phyloP scores from a whole-genome alignment of 2,888 invertebrate genomes.

The Drosophila robusta region DNA sequence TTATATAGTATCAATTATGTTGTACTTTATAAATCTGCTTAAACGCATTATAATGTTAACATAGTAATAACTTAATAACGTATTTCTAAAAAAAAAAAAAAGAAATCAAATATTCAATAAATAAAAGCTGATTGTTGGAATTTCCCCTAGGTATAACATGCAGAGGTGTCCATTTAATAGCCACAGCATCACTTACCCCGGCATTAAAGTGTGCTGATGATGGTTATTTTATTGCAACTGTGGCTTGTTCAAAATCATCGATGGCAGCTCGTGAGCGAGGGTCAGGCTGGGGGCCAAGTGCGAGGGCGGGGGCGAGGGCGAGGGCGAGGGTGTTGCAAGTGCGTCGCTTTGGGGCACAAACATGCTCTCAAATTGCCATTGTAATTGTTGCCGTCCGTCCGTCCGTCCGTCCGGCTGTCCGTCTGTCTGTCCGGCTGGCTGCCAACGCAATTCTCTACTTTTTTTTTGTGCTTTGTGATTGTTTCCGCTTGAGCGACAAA shows the following conservation, averaged over 20 bases:
- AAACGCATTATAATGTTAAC: too few species aligned
- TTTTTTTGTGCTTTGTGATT: conserved; percentile 53
- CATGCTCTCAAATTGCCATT: conserved; percentile 26
- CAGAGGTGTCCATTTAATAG: neutral
- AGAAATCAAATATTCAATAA: neutral
- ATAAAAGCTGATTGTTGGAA: neutral
- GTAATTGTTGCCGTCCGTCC: conserved; percentile 36
- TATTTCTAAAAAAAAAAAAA: too few species aligned
- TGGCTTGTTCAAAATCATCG: neutral
- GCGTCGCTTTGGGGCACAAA: conserved; percentile 27
- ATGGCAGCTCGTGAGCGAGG: neutral
- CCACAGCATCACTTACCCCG: neutral
- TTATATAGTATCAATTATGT: too few species aligned
- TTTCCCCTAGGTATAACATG: neutral
- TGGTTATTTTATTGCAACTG: conserved; percentile 5
- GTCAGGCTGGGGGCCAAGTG: too few species aligned
- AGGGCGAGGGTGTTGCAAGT: neutral
- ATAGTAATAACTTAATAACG: too few species aligned
- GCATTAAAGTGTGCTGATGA: conserved; percentile 11
- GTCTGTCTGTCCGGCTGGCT: conserved; percentile 13
- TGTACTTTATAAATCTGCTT: too few species aligned
- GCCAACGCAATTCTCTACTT: conserved; percentile 24
- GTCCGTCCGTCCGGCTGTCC: neutral
- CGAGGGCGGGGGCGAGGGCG: neutral
- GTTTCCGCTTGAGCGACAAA: conserved; percentile 70